Percentiles rank a stretch among this genome's conserved stretches.
These are phyloP conservation scores for Ichneumon xanthorius DNA, from an alignment of 2,888 invertebrate genomes.

Conservation along the genomic window DNA sequence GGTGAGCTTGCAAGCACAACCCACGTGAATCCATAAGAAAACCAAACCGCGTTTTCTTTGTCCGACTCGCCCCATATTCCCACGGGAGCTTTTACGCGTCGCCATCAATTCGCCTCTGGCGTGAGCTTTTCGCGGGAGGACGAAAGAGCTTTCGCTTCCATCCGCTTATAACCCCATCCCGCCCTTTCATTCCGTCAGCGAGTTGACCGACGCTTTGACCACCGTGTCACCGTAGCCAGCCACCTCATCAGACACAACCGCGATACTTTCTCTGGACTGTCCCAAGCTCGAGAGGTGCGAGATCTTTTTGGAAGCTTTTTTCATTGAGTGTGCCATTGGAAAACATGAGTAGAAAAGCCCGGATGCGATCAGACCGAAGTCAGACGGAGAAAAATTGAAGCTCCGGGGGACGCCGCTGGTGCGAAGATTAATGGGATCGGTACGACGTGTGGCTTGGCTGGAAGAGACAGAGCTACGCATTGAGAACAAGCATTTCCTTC, in stretches of 20 bases:
- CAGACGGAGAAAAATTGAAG: neutral
- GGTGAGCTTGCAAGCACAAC: constrained; percentile 3
- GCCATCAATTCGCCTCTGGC: constrained; percentile 35
- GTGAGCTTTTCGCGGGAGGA: constrained; percentile 18
- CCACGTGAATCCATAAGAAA: constrained; percentile 25
- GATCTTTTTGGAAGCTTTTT: neutral
- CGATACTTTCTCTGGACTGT: neutral
- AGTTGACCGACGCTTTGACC: constrained; percentile 14
- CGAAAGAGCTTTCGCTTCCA: constrained; percentile 4
- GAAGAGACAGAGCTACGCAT: too few relatives aligned
- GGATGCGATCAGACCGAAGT: neutral
- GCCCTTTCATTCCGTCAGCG: neutral
- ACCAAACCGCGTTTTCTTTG: constrained; percentile 36
- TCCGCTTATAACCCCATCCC: neutral
- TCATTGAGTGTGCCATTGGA: neutral
- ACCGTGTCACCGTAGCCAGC: constrained; percentile 6
- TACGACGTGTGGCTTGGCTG: too few relatives aligned
- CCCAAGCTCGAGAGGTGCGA: neutral
- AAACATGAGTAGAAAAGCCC: neutral
- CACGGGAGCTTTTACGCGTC: constrained; percentile 38
- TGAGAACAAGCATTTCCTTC: too few relatives aligned
- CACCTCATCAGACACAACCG: constrained; percentile 13
- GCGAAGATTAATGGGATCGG: too few relatives aligned
- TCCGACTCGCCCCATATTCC: constrained; percentile 34
- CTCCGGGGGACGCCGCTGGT: neutral